These are phyloP conservation scores for Cryptocheilus praepositus DNA, from an alignment of 2,888 invertebrate genomes.

Conservation along the genomic window DNA sequence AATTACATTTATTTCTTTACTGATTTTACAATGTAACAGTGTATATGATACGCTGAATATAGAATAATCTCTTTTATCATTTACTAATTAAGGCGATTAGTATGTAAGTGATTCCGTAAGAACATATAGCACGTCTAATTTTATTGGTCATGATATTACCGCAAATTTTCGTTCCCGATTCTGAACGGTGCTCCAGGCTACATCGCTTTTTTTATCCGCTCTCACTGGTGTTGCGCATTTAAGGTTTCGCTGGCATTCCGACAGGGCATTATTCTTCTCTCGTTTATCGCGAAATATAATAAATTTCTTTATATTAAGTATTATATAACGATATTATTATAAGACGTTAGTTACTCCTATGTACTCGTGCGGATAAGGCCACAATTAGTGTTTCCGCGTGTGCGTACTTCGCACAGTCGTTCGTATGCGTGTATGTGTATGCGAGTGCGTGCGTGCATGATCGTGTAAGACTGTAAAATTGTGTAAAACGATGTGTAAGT, in stretches of 20 bases:
- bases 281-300: conserved; percentile 26
- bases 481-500: neutral
- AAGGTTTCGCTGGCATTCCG: neutral
- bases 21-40: conserved; percentile 70
- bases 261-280: neutral
- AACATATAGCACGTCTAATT: conserved; percentile 65
- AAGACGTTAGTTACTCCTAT: conserved; percentile 58
- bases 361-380: conserved; percentile 67
- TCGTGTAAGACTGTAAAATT: conserved; percentile 5
- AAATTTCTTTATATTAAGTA: conserved; percentile 37
- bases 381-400: conserved; percentile 55
- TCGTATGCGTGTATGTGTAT: conserved; percentile 25
- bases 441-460: conserved; percentile 2
- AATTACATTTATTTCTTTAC: conserved; percentile 70
- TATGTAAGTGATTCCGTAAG: conserved; percentile 69
- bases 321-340: conserved; percentile 37
- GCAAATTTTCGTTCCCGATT: conserved; percentile 32
- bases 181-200: conserved; percentile 16
- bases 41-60: conserved; percentile 67
- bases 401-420: conserved; percentile 45
- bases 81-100: conserved; percentile 71
- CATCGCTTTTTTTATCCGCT: neutral
- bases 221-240: too few species aligned
- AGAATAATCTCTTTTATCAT: conserved; percentile 66
- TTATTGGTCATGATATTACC: conserved; percentile 57